Percentiles rank a stretch among this genome's conserved stretches.
Conservation (phyloP, 2,797 vertebrate genomes). For the Hemibagrus guttatus region DNA sequence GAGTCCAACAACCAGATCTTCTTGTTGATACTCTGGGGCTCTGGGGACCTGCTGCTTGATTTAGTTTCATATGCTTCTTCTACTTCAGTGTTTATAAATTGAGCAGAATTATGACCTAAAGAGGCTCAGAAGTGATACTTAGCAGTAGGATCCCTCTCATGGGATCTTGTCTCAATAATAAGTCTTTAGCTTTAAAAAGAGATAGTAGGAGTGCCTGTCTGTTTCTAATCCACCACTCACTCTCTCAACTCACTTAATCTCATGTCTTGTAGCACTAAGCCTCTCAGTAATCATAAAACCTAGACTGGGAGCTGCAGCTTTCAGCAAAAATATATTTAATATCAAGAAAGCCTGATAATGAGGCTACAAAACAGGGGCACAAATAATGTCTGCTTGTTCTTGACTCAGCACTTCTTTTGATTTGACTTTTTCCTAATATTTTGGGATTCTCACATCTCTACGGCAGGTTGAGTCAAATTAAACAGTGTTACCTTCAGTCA, state of each 20-base stretch:
- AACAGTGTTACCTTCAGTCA: constrained; percentile 32
- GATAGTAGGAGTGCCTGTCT: constrained; percentile 39
- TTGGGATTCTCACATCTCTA: constrained; percentile 35
- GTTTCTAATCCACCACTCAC: constrained; percentile 37
- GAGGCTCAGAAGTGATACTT: constrained; percentile 46
- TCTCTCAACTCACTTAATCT: constrained; percentile 38
- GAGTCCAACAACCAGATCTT: neutral
- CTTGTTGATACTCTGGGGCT: constrained; percentile 27
- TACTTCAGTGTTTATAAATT: constrained; percentile 48
- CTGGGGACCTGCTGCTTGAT: constrained; percentile 30
- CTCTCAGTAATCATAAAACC: constrained; percentile 30
- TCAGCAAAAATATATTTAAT: constrained; percentile 38
- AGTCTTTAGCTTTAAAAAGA: constrained; percentile 39
- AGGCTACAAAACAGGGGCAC: constrained; percentile 13
- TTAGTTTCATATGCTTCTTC: constrained; percentile 36
- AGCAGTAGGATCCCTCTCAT: constrained; percentile 4
- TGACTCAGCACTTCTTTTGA: constrained; percentile 1
- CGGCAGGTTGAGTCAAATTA: constrained; percentile 33
- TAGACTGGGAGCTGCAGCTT: constrained; percentile 33
- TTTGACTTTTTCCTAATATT: neutral
- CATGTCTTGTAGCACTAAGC: constrained; percentile 16
- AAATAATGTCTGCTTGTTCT: neutral
- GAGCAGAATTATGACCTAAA: constrained; percentile 45
- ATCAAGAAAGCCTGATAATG: constrained; percentile 19
- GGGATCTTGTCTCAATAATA: constrained; percentile 47